Evolutionary conservation across 2,888 invertebrate genomes (phyloP).

Genomic region (Epinotia ramella): DNA sequence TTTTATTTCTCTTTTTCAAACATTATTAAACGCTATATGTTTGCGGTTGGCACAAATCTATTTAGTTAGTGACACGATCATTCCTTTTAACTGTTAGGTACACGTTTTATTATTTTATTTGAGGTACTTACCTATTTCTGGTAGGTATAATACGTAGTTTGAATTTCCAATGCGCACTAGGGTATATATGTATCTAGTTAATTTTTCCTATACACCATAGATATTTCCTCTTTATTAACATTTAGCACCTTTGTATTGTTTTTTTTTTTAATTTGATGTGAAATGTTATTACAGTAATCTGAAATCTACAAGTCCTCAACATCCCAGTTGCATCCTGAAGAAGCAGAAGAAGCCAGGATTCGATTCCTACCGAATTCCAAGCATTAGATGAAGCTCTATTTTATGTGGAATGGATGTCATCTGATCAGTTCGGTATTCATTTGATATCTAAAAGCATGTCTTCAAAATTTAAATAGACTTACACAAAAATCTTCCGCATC

Average conservation of each 20-base stretch:
- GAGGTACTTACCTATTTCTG: background rate
- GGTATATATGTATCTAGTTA: background rate
- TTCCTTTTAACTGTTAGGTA: background rate
- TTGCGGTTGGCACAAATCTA: constrained; percentile 9
- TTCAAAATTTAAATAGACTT: too few species aligned
- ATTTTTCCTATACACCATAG: background rate
- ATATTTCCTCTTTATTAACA: background rate
- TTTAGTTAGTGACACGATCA: constrained; percentile 12
- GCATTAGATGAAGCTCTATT: too few species aligned
- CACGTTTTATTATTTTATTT: background rate
- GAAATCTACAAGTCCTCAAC: background rate
- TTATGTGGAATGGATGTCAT: too few species aligned
- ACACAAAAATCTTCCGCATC: background rate
- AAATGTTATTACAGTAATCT: background rate
- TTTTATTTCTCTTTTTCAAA: constrained; percentile 38
- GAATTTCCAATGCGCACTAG: background rate
- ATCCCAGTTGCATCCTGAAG: too few species aligned
- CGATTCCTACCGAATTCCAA: too few species aligned
- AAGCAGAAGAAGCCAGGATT: too few species aligned
- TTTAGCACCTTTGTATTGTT: background rate
- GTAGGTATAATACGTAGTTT: background rate
- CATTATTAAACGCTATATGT: constrained; percentile 23
- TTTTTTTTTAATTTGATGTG: too few species aligned
- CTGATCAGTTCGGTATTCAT: too few species aligned
- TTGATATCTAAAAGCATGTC: too few species aligned